Conservation (phyloP, 2,888 invertebrate genomes). For the Apamea monoglypha region DNA sequence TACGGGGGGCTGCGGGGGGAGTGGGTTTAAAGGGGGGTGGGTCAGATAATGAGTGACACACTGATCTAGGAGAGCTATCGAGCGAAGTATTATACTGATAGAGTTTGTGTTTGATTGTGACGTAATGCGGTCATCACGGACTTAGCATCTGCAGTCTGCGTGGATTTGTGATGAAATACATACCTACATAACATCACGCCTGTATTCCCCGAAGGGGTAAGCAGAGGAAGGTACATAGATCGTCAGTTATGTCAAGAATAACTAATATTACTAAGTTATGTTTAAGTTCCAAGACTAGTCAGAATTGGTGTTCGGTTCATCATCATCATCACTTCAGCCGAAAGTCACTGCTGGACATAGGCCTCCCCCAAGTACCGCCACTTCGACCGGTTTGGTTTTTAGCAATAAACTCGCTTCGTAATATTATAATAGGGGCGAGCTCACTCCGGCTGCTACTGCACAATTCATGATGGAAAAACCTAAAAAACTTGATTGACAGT, state of each 20-base stretch:
- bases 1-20: constrained; percentile 46
- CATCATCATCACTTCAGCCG: no score
- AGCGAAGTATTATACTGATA: constrained; percentile 41
- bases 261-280: no score
- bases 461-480: neutral
- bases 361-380: no score
- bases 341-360: no score
- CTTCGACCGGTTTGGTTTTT: neutral
- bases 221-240: neutral
- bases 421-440: neutral
- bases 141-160: neutral
- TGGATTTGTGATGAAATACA: neutral
- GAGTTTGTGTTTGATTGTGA: constrained; percentile 40
- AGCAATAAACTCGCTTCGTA: no score
- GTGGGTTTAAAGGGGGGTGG: constrained; percentile 19
- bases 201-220: neutral
- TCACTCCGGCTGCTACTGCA: neutral
- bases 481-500: neutral
- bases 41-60: constrained; percentile 68
- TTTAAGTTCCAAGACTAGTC: neutral
- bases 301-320: no score
- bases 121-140: constrained; percentile 14
- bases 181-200: neutral
- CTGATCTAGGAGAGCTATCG: constrained; percentile 65
- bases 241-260: neutral